Percentiles rank a stretch among this genome's conserved stretches.
Evolutionary conservation across 2,113 vertebrate species (phyloP).

Genomic region (Grammomys surdaster): DNA sequence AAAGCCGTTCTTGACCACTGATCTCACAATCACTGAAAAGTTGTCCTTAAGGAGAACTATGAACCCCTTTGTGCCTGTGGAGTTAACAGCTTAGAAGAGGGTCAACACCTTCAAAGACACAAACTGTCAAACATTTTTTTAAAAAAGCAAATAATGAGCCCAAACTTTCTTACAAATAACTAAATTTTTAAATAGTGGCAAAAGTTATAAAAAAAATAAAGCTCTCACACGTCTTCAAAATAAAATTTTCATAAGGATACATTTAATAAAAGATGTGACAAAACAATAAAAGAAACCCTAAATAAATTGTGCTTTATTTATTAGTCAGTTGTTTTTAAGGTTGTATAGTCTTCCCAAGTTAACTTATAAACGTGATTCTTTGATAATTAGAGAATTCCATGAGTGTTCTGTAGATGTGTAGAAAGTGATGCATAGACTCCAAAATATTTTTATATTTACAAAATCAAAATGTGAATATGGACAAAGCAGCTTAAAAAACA

Average conservation of each 20-base stretch:
- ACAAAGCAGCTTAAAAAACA: not conserved
- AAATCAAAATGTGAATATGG: slow-evolving; percentile 24
- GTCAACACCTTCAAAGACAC: slow-evolving; percentile 3
- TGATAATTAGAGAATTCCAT: not conserved
- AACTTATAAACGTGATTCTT: not conserved
- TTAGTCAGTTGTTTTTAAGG: not conserved
- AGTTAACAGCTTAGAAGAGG: not conserved
- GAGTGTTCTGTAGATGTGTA: not conserved
- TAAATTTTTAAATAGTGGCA: not conserved
- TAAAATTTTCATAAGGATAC: slow-evolving; percentile 11
- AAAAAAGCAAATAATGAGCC: not conserved
- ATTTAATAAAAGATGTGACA: slow-evolving; percentile 13
- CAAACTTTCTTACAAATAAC: not conserved
- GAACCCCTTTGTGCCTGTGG: not conserved
- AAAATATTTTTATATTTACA: not conserved
- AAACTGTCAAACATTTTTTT: not conserved
- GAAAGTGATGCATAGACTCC: not conserved
- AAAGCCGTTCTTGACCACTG: not conserved
- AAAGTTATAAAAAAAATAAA: not conserved
- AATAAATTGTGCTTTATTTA: not conserved
- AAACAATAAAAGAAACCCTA: not conserved
- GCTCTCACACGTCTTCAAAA: not conserved
- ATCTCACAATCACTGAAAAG: not conserved
- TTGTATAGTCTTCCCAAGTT: not conserved
- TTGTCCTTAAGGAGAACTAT: not conserved